These are phyloP conservation scores for Phrynosoma blainvillii DNA, from an alignment of 2,113 vertebrate species.

Conservation along the genomic window DNA sequence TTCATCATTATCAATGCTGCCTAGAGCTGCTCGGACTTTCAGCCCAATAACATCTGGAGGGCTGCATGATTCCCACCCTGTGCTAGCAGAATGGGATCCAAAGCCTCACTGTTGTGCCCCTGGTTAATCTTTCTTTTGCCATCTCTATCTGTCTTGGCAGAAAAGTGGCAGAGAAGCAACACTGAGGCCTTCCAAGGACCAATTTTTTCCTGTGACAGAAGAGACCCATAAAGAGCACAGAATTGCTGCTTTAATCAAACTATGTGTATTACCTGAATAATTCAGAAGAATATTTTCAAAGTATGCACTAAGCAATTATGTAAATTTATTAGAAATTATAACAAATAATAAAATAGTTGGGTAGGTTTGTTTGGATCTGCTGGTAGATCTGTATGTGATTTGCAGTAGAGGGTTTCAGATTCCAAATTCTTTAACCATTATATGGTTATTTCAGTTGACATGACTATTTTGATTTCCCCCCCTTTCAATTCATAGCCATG, in stretches of 20 bases:
- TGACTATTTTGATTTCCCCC: slow-evolving; percentile 10
- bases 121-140: background rate
- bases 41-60: too few relatives aligned
- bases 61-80: background rate
- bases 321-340: background rate
- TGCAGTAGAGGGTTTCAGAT: background rate
- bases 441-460: too few relatives aligned
- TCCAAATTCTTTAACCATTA: background rate
- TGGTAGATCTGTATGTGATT: background rate
- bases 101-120: background rate
- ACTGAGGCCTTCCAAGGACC: background rate
- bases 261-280: background rate
- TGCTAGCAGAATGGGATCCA: background rate
- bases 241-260: background rate
- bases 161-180: background rate
- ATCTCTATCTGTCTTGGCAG: background rate
- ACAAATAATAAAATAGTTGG: background rate
- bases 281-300: background rate
- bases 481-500: slow-evolving; percentile 56
- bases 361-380: background rate
- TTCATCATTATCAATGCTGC: too few relatives aligned
- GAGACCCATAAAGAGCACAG: background rate
- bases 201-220: too few relatives aligned
- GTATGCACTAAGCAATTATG: background rate
- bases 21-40: too few relatives aligned